These are phyloP conservation scores for Sicus ferrugineus DNA, from an alignment of 2,888 invertebrate species.

Conservation along the genomic window DNA sequence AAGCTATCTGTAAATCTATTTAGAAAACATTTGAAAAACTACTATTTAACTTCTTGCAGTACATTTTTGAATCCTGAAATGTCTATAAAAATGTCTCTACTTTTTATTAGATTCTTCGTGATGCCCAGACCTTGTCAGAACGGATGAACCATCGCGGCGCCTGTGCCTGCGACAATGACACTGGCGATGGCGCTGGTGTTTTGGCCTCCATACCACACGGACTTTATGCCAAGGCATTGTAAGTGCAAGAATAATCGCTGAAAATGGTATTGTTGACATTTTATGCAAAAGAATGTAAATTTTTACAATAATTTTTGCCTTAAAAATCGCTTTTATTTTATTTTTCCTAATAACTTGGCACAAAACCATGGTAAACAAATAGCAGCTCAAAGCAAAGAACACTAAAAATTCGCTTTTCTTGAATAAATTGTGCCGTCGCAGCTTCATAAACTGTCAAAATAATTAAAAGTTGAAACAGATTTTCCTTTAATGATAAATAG, in stretches of 20 bases:
- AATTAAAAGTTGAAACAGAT: too few relatives aligned
- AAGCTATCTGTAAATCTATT: too few relatives aligned
- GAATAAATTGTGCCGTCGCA: too few relatives aligned
- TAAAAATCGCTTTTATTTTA: conserved; percentile 5
- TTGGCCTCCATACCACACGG: conserved; percentile 96
- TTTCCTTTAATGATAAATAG: too few relatives aligned
- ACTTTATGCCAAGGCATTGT: conserved; percentile 85
- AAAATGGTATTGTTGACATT: too few relatives aligned
- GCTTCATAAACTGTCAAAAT: too few relatives aligned
- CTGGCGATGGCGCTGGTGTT: conserved; percentile 98
- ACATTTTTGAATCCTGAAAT: too few relatives aligned
- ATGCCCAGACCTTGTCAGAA: conserved; percentile 93
- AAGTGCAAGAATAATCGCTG: conserved; percentile 68
- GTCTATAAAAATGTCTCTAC: not conserved
- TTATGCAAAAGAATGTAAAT: too few relatives aligned
- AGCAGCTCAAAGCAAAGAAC: not conserved
- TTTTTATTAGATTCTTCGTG: conserved; percentile 82
- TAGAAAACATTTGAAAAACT: too few relatives aligned
- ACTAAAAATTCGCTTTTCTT: not conserved
- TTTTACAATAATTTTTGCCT: too few relatives aligned
- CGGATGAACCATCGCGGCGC: conserved; percentile 99
- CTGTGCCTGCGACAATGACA: conserved; percentile 98
- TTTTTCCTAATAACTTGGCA: conserved; percentile 26
- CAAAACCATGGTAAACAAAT: not conserved
- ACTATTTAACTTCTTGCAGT: too few relatives aligned